phyloP scores from a whole-genome alignment of 1,140 invertebrate species.

The Laodelphax striatellus region DNA sequence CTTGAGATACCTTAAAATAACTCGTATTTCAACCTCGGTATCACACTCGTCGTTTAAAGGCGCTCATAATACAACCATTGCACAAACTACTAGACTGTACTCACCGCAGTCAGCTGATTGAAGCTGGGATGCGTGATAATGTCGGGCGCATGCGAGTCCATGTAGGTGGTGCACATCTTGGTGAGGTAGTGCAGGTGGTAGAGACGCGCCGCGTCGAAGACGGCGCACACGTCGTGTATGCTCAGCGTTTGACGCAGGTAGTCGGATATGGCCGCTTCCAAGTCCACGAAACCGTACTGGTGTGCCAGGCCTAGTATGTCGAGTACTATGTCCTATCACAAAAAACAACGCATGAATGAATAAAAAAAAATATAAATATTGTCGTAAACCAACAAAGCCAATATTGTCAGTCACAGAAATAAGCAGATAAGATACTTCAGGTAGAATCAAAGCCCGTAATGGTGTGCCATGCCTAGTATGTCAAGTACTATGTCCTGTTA shows the following conservation, averaged over 20 bases:
- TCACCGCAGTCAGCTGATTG: constrained; percentile 68
- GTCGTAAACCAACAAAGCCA: too few species aligned
- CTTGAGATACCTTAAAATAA: too few species aligned
- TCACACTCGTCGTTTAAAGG: too few species aligned
- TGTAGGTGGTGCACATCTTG: constrained; percentile 54
- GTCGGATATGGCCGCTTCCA: constrained; percentile 85
- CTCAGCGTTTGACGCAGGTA: constrained; percentile 81
- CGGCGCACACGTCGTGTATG: constrained; percentile 80
- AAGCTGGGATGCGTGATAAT: constrained; percentile 78
- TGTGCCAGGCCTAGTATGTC: constrained; percentile 84
- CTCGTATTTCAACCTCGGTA: too few species aligned
- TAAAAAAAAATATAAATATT: too few species aligned
- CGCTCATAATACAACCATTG: too few species aligned
- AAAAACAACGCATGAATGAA: constrained; percentile 2
- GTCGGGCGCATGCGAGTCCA: constrained; percentile 78
- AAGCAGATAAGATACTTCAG: too few species aligned
- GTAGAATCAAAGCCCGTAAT: too few species aligned
- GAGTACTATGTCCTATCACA: constrained; percentile 57
- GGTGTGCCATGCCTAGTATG: too few species aligned
- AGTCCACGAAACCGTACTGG: constrained; percentile 87
- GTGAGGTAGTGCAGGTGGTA: constrained; percentile 52
- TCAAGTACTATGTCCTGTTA: constrained; percentile 68
- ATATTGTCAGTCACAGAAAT: too few species aligned
- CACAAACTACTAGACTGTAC: too few species aligned
- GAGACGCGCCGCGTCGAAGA: constrained; percentile 79